Base-by-base conservation (phyloP, 2,797 vertebrate genomes). In the Pelochelys cantorii region DNA sequence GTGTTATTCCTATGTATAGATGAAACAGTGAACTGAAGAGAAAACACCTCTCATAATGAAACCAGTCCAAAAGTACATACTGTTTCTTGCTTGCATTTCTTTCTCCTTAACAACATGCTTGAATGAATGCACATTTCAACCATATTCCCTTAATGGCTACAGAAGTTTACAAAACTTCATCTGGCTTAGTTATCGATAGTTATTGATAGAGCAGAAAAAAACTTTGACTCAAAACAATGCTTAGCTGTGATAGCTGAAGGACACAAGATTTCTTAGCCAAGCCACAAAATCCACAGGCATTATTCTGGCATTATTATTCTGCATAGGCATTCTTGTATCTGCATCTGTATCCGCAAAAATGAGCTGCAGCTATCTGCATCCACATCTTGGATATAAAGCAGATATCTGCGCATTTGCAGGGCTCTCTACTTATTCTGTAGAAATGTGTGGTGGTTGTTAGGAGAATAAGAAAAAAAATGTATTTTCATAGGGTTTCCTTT, bases 1-100 rank as follows among this genome's bases (percentile, higher is more conserved):
- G 7, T 0, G 0, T 3, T n/a, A 56, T 48, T 85, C 11, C 48
- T 4, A 42, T 29, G 34, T 23, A 0, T 3, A 81, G 27, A 5
- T 57, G 7, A 65, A 6, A 52, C 1, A 0, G 60, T 54, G 62
- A 0, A 7, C n/a, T 83, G 42, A n/a, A 52, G 59, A 82, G 37
- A 15, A 9, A 82, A 48, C 42, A 2, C 23, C 13, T 56, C 25
- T 71, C 34, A 17, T 54, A 34, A 78, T 22, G 75, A 74, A 11
- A 25, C 37, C 13, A 83, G 15, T 23, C 85, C 55, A 2, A 48
- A 5, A 0, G 2, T 11, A 42, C 5, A 27, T 60, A 27, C 25
- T 79, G 27, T 79, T 78, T 54, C 22, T 48, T 0, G 1, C 14
- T 74, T 53, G 84, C 56, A 71, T 86, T 84, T 52, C 48, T 53